Evolutionary conservation across 1,140 invertebrate genomes (phyloP).

Genomic region (Venturia canescens): DNA sequence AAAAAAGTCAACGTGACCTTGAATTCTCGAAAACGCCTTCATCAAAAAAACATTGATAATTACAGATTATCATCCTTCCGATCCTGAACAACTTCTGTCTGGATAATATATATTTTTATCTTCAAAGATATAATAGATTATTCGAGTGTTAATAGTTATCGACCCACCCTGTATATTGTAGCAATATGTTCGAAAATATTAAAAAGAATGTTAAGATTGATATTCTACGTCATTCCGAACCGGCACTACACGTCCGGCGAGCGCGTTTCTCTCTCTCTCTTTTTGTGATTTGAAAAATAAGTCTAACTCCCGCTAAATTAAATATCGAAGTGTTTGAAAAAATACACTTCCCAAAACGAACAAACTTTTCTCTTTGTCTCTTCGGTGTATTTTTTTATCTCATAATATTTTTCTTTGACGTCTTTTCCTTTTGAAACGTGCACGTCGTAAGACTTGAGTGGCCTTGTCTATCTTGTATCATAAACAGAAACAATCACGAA

Average conservation of each 20-base stretch:
- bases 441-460: not conserved
- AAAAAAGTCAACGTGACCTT: too few relatives aligned
- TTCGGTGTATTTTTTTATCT: too few relatives aligned
- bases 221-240: not conserved
- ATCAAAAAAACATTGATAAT: too few relatives aligned
- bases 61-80: too few relatives aligned
- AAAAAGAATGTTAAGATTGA: slow-evolving; percentile 1
- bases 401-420: not conserved
- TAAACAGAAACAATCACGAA: not conserved
- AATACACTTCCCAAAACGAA: too few relatives aligned
- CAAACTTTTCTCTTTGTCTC: too few relatives aligned
- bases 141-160: too few relatives aligned
- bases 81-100: too few relatives aligned
- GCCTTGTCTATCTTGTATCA: not conserved
- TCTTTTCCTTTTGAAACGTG: not conserved
- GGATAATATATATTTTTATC: too few relatives aligned
- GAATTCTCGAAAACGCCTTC: too few relatives aligned
- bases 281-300: not conserved
- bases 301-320: not conserved
- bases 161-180: too few relatives aligned
- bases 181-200: not conserved
- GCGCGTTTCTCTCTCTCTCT: slow-evolving; percentile 6
- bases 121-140: too few relatives aligned
- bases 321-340: not conserved
- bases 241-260: slow-evolving; percentile 4